Percentiles rank a stretch among this genome's conserved stretches.
Evolutionary conservation across 1,140 invertebrate genomes (phyloP).

Genomic region (Drosophila setifemur): DNA sequence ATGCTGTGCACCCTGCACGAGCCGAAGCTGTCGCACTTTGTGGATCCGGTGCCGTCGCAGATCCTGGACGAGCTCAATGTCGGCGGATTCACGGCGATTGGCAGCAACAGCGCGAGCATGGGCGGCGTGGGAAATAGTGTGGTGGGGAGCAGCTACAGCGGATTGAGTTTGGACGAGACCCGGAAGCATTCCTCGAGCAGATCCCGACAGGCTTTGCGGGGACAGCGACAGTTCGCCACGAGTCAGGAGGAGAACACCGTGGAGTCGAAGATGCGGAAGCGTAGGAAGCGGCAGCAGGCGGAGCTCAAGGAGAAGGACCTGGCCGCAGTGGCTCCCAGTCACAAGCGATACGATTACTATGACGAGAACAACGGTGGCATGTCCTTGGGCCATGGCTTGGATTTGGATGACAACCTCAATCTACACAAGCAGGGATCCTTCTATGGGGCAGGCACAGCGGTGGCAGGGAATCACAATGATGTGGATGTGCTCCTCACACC

Average conservation of each 20-base stretch:
- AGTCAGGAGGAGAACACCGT: slow-evolving; percentile 56
- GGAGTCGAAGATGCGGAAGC: slow-evolving; percentile 48
- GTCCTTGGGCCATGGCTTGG: slow-evolving; percentile 41
- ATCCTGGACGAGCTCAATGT: slow-evolving; percentile 69
- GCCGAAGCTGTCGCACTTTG: slow-evolving; percentile 69
- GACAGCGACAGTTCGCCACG: slow-evolving; percentile 56
- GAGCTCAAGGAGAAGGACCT: slow-evolving; percentile 14
- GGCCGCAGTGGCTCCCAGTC: slow-evolving; percentile 57
- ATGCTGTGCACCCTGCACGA: slow-evolving; percentile 87
- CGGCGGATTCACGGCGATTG: slow-evolving; percentile 70
- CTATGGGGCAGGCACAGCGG: slow-evolving; percentile 33
- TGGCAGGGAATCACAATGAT: slow-evolving; percentile 59
- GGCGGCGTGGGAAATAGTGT: slow-evolving; percentile 61
- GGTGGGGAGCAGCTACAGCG: slow-evolving; percentile 35
- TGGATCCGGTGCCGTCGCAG: slow-evolving; percentile 68
- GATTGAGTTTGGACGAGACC: slow-evolving; percentile 15
- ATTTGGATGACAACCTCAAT: slow-evolving; percentile 70
- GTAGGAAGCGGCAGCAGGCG: slow-evolving; percentile 6
- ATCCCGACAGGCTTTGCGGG: slow-evolving; percentile 59
- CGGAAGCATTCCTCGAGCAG: slow-evolving; percentile 56
- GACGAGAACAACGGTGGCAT: slow-evolving; percentile 53
- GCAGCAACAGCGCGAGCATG: slow-evolving; percentile 71
- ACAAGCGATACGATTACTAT: slow-evolving; percentile 75
- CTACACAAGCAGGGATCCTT: slow-evolving; percentile 70
- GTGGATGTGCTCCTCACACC: slow-evolving; percentile 52